A percentile compares a stretch with the other conserved stretches of the same genome.
Conservation (phyloP, 2,888 invertebrate genomes). For the Netelia inedita region DNA sequence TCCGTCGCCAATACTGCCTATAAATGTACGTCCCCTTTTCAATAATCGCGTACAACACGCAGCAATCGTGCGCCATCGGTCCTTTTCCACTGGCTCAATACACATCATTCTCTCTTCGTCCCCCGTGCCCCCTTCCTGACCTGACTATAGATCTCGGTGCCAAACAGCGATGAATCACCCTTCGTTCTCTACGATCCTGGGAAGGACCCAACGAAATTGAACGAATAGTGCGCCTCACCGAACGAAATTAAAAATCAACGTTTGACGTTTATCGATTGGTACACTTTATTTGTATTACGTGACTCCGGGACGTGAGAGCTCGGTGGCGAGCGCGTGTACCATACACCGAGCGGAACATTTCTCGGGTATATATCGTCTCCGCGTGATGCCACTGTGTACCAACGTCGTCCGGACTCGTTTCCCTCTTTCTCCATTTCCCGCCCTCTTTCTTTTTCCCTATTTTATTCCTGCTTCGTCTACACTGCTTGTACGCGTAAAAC, state of each 20-base stretch:
- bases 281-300: slow-evolving; percentile 65
- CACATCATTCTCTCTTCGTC: not conserved
- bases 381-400: not conserved
- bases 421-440: slow-evolving; percentile 20
- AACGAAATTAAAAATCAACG: slow-evolving; percentile 67
- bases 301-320: slow-evolving; percentile 45
- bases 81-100: not conserved
- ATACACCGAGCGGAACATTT: not conserved
- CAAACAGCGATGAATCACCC: slow-evolving; percentile 40
- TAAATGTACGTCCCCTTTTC: not conserved
- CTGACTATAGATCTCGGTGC: not conserved
- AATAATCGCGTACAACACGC: slow-evolving; percentile 32
- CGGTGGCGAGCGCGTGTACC: not conserved
- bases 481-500: slow-evolving; percentile 9
- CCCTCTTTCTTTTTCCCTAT: not conserved
- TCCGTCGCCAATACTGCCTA: not conserved
- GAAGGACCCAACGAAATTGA: slow-evolving; percentile 46
- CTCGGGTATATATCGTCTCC: not conserved
- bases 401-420: not conserved
- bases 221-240: slow-evolving; percentile 32
- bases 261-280: slow-evolving; percentile 66
- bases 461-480: slow-evolving; percentile 2
- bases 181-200: slow-evolving; percentile 19
- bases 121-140: not conserved
- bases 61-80: slow-evolving; percentile 23